phyloP scores from a whole-genome alignment of 2,888 invertebrate genomes.

The Amblyteles armatorius region DNA sequence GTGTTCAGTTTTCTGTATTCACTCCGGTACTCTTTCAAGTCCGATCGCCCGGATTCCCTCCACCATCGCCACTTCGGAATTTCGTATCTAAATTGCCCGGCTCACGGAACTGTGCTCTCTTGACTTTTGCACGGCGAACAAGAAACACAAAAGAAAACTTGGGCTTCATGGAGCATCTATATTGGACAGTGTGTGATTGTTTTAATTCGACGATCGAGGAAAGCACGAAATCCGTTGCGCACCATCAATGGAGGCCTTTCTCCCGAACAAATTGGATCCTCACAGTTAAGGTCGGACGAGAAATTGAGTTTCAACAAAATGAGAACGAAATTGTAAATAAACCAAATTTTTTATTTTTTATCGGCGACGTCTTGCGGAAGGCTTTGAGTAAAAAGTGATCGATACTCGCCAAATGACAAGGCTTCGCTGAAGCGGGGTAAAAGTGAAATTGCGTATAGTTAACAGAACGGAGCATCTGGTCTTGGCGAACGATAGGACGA shows the following conservation, averaged over 20 bases:
- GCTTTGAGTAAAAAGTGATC: no score
- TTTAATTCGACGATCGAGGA: slow-evolving; percentile 13
- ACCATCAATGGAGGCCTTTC: background rate
- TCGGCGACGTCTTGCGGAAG: no score
- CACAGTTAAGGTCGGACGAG: background rate
- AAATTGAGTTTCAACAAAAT: no score
- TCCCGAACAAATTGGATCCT: background rate
- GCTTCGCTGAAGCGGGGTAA: background rate
- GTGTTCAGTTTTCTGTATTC: slow-evolving; percentile 66
- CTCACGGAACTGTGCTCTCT: slow-evolving; percentile 75
- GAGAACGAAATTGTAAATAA: no score
- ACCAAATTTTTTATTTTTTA: no score
- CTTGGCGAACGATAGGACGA: slow-evolving; percentile 48
- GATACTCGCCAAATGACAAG: no score
- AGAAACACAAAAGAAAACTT: slow-evolving; percentile 24
- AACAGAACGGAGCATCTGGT: slow-evolving; percentile 12
- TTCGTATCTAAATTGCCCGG: slow-evolving; percentile 70
- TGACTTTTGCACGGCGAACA: slow-evolving; percentile 49
- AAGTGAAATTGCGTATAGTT: slow-evolving; percentile 25
- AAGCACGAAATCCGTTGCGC: slow-evolving; percentile 1
- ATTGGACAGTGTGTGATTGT: slow-evolving; percentile 10
- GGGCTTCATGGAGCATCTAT: background rate
- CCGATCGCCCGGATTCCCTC: slow-evolving; percentile 42
- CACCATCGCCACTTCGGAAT: slow-evolving; percentile 57
- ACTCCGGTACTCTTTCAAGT: slow-evolving; percentile 61